These are phyloP conservation scores for Helleia helle DNA, from an alignment of 2,888 invertebrate genomes.

Conservation along the genomic window DNA sequence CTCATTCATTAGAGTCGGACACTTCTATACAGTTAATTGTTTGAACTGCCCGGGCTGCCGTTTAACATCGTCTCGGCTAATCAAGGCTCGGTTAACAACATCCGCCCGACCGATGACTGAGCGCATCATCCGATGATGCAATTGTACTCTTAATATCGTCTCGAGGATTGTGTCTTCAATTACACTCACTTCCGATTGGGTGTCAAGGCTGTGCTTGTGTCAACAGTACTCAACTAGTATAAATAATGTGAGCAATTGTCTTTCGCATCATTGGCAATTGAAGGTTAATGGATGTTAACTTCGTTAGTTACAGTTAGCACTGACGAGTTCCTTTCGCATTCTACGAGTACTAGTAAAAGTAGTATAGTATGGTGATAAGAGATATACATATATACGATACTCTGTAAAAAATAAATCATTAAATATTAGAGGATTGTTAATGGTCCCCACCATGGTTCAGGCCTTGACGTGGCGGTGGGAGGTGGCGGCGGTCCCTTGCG, in stretches of 20 bases:
- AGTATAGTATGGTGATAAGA: too few species aligned
- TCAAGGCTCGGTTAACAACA: slow-evolving; percentile 70
- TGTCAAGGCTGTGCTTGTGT: slow-evolving; percentile 55
- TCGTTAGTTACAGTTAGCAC: slow-evolving; percentile 3
- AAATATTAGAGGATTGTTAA: too few species aligned
- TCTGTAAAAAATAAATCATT: too few species aligned
- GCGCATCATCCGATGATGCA: slow-evolving; percentile 56
- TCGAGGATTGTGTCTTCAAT: slow-evolving; percentile 43
- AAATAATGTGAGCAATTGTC: slow-evolving; percentile 9
- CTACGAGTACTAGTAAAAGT: background rate
- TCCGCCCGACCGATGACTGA: slow-evolving; percentile 71
- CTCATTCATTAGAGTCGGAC: slow-evolving; percentile 71
- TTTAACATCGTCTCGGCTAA: slow-evolving; percentile 68
- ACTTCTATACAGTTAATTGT: slow-evolving; percentile 72
- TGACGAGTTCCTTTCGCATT: background rate
- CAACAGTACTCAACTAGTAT: slow-evolving; percentile 35
- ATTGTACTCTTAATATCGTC: slow-evolving; percentile 45
- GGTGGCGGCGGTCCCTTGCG: too few species aligned
- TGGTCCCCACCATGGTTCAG: too few species aligned
- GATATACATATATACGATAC: too few species aligned
- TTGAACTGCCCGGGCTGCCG: slow-evolving; percentile 66
- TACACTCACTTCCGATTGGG: slow-evolving; percentile 59
- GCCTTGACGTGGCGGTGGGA: too few species aligned
- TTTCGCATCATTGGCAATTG: slow-evolving; percentile 5
- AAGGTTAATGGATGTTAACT: slow-evolving; percentile 7